Conservation (phyloP, 2,888 invertebrate species). For the Margaritifera margaritifera region DNA sequence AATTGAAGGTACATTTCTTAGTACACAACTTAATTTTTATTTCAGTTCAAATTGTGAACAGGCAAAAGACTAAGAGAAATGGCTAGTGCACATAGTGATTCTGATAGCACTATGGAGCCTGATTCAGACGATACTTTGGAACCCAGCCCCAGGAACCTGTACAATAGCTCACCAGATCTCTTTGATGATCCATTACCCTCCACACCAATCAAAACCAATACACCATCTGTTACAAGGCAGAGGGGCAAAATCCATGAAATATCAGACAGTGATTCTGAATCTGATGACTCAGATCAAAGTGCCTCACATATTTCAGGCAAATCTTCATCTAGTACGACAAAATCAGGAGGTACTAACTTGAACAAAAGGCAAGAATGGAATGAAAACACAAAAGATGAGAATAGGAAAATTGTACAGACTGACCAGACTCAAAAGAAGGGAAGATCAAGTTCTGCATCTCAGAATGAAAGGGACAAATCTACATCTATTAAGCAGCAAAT, state of each 20-base stretch:
- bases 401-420: neutral
- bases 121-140: slow-evolving; percentile 33
- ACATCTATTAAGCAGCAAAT: no score
- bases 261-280: slow-evolving; percentile 52
- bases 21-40: no score
- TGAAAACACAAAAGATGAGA: neutral
- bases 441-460: neutral
- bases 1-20: no score
- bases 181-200: slow-evolving; percentile 33
- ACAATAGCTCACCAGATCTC: slow-evolving; percentile 44
- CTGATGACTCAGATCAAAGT: slow-evolving; percentile 6
- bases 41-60: slow-evolving; percentile 5
- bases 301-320: slow-evolving; percentile 1
- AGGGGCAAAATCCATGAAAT: slow-evolving; percentile 41
- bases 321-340: neutral
- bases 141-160: slow-evolving; percentile 13
- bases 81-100: slow-evolving; percentile 37
- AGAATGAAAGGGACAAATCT: no score
- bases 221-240: slow-evolving; percentile 2
- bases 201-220: no score
- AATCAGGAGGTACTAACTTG: neutral
- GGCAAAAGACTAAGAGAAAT: slow-evolving; percentile 12
- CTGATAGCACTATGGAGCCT: slow-evolving; percentile 52
- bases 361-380: neutral
- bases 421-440: neutral